Evolutionary conservation across 2,113 vertebrate species (phyloP), one percentile per base, ranked within the genome.

Genomic region (Odocoileus hemionus): DNA sequence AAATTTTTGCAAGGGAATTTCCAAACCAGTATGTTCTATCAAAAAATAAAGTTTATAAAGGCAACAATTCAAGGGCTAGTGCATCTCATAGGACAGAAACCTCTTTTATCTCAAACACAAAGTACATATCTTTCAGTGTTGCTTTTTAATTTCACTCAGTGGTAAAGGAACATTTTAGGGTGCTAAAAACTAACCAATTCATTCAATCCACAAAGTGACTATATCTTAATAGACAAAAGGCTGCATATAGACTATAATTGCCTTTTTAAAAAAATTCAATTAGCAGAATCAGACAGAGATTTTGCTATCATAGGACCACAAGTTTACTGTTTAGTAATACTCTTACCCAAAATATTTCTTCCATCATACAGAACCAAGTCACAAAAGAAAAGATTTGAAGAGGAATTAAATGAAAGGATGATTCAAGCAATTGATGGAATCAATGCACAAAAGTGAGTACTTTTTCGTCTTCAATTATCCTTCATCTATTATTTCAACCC

Each of bases 371-470:
- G 99, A 99, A 99, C 99, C 96, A 99, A 99, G 98, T 99, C 99
- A 93, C 99, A 99, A 97, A 99, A 99, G 98, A 99, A 99, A 97
- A 99, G 99, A 19, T 99, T 99, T 99, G 99, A 99, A 98, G 99
- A 99, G 96, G 99, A 99, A 90, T 97, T 99, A 89, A 99, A 99
- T 54, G 99, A 99, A 98, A 99, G 99, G 90, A 99, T 99, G 99
- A 99, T 99, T 97, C 99, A 99, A 97, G 99, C 99, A 13, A 99
- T 99, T 97, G 99, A 99, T 96, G 99, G 99, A 87, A 99, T 99
- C 98, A 99, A 99, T 96, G 99, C 99, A 79, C 99, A 99, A 97
- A 99, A 99, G 99, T 99, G 99, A 97, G 99, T 97, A 36, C n/a
- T 26, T 94, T 33, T 13, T 87, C 25, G 9, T 23, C 33, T 64